These are phyloP conservation scores for Drosophila formosana DNA, from an alignment of 2,888 invertebrate species.

Conservation along the genomic window DNA sequence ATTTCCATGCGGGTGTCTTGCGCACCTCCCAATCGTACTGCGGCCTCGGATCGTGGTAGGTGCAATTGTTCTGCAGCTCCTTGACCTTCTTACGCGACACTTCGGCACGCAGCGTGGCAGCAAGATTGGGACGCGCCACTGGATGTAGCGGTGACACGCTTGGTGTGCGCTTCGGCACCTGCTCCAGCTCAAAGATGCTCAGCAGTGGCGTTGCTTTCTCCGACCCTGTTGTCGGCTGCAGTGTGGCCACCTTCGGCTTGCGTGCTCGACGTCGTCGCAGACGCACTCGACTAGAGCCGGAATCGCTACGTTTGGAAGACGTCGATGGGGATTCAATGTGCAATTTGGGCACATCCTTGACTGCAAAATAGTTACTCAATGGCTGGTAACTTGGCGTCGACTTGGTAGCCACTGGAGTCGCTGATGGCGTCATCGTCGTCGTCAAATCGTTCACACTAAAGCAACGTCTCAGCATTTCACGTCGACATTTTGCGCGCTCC, in stretches of 20 bases:
- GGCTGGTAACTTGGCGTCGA: conserved; percentile 7
- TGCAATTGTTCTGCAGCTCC: conserved; percentile 81
- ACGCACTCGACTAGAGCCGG: conserved; percentile 46
- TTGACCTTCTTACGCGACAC: conserved; percentile 82
- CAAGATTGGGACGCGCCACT: conserved; percentile 84
- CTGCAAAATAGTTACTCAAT: conserved; percentile 67
- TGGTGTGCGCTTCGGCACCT: conserved; percentile 39
- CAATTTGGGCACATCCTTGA: conserved; percentile 69
- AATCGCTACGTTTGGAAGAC: conserved; percentile 54
- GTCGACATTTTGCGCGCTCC: conserved; percentile 62
- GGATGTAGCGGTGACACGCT: conserved; percentile 83
- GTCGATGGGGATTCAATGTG: conserved; percentile 68
- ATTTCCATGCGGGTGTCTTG: conserved; percentile 85
- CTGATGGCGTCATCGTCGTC: neutral
- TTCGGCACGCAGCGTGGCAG: conserved; percentile 84
- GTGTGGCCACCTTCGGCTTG: conserved; percentile 35
- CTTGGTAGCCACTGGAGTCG: neutral
- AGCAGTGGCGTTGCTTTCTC: conserved; percentile 45
- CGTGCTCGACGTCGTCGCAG: conserved; percentile 55
- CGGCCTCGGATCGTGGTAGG: conserved; percentile 72
- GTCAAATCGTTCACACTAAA: conserved; percentile 80
- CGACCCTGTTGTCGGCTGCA: conserved; percentile 5
- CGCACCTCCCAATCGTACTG: conserved; percentile 84
- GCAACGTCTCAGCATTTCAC: conserved; percentile 71
- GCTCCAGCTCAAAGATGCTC: conserved; percentile 64